A percentile compares a stretch with the other conserved stretches of the same genome.
Conservation (phyloP, 2,797 vertebrate genomes). For the Microchirus variegatus region DNA sequence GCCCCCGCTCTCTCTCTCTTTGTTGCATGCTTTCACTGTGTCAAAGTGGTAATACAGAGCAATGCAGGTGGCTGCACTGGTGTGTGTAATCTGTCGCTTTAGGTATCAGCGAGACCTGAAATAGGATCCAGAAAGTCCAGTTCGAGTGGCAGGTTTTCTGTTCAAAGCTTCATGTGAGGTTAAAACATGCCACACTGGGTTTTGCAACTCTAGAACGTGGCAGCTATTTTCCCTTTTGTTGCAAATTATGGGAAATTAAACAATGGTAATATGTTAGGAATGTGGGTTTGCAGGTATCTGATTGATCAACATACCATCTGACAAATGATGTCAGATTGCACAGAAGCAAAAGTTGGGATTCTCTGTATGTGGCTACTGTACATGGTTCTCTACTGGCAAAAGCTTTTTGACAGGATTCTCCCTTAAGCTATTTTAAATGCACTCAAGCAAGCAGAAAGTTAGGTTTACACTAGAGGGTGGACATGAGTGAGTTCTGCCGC, state of each 20-base stretch:
- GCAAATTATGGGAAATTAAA: neutral
- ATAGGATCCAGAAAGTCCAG: neutral
- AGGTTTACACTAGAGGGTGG: no score
- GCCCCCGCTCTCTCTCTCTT: no score
- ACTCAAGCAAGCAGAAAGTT: no score
- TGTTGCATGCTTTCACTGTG: no score
- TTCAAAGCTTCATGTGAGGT: neutral
- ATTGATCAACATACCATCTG: neutral
- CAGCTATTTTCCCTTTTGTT: neutral
- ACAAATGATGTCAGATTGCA: neutral
- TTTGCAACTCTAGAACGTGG: neutral
- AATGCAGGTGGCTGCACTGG: neutral
- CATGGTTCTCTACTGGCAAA: no score
- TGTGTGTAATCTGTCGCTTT: neutral
- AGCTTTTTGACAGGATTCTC: no score
- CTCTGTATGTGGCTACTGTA: neutral
- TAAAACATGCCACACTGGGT: neutral
- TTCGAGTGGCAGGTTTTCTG: neutral
- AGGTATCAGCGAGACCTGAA: neutral
- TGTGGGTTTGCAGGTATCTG: neutral
- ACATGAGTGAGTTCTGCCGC: no score
- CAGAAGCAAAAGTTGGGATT: neutral
- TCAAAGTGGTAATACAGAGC: no score
- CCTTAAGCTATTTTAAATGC: no score
- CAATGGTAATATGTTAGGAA: neutral